phyloP scores from a whole-genome alignment of 2,113 vertebrate genomes.

The Epinephelus moara region DNA sequence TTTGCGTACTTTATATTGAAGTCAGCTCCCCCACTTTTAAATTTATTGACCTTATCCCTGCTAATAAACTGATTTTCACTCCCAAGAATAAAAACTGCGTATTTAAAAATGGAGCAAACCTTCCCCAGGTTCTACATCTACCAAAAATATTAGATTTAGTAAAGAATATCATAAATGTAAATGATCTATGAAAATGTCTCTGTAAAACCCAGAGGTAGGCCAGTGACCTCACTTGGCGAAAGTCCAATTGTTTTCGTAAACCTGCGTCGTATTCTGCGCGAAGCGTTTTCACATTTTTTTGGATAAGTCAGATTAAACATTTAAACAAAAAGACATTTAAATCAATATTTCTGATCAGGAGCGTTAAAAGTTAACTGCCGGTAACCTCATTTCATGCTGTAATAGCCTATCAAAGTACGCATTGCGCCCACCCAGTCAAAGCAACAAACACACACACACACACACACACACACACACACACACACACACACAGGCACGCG shows the following conservation, averaged over 20 bases:
- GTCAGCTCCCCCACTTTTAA: neutral
- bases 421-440: slow-evolving; percentile 67
- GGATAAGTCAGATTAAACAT: neutral
- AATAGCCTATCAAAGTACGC: slow-evolving; percentile 65
- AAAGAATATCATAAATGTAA: neutral
- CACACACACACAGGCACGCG: slow-evolving; percentile 3
- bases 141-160: neutral
- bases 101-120: neutral
- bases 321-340: neutral
- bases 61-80: neutral
- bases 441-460: slow-evolving; percentile 26
- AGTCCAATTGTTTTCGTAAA: slow-evolving; percentile 44
- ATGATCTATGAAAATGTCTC: neutral
- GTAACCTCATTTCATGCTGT: slow-evolving; percentile 11
- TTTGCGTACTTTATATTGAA: neutral
- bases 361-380: neutral
- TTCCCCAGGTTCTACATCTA: neutral
- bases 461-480: slow-evolving; percentile 22
- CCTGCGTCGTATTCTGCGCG: slow-evolving; percentile 20
- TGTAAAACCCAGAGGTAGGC: slow-evolving; percentile 9
- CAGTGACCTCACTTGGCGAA: slow-evolving; percentile 48
- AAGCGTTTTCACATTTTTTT: neutral
- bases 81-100: neutral
- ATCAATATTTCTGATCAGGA: neutral
- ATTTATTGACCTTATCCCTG: neutral